A percentile compares a stretch with the other conserved stretches of the same genome.
Conservation (phyloP, 2,888 invertebrate genomes). For the Andrena bucephala region DNA sequence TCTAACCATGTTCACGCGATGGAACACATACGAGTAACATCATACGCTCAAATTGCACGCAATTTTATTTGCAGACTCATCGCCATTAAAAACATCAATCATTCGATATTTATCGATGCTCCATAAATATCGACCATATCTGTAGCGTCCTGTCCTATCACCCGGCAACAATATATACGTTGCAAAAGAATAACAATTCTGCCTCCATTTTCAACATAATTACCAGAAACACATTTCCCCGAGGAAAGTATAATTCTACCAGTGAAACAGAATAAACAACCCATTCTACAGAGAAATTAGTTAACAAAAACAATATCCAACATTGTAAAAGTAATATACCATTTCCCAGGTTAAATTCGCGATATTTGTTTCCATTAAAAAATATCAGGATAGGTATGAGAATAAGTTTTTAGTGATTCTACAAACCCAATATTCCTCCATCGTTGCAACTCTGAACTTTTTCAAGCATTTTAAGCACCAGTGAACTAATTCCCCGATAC, state of each 20-base stretch:
- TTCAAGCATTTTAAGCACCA: not conserved
- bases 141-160: not conserved
- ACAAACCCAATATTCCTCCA: not conserved
- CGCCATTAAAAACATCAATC: not conserved
- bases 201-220: too few species aligned
- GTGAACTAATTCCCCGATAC: not conserved
- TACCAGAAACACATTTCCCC: not conserved
- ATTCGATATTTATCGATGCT: not conserved
- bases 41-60: constrained; percentile 7
- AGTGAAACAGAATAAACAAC: not conserved
- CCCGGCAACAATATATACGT: not conserved
- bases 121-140: not conserved
- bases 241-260: not conserved
- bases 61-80: constrained; percentile 34
- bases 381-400: not conserved
- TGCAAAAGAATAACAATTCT: not conserved
- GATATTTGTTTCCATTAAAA: not conserved
- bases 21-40: not conserved
- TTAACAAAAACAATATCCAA: not conserved
- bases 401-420: not conserved
- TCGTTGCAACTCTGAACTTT: not conserved
- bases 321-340: not conserved
- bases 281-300: not conserved
- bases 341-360: not conserved
- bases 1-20: not conserved